Conservation (phyloP, 2,888 invertebrate genomes). For the Cinara cedri region DNA sequence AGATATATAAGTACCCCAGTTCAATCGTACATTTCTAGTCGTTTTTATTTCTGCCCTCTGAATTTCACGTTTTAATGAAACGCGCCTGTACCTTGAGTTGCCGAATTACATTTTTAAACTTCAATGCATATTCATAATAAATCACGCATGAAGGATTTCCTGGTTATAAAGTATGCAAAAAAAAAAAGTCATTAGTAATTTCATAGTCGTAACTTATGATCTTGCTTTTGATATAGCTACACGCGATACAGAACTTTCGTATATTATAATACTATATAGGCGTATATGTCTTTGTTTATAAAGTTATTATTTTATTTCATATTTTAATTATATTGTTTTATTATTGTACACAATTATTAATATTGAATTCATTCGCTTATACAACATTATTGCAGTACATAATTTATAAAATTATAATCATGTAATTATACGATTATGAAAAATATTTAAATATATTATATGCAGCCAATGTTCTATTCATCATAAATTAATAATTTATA, state of each 20-base stretch:
- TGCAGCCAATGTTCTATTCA: too few relatives aligned
- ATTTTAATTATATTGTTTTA: slow-evolving; percentile 6
- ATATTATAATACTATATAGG: neutral
- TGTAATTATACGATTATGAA: too few relatives aligned
- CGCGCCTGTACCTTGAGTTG: neutral
- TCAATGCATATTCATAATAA: slow-evolving; percentile 31
- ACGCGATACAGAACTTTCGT: neutral
- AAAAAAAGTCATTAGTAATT: slow-evolving; percentile 24
- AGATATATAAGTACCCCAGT: neutral
- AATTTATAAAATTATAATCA: too few relatives aligned
- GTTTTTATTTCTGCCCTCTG: slow-evolving; percentile 13
- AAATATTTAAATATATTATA: too few relatives aligned
- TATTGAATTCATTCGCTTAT: too few relatives aligned
- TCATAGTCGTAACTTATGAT: slow-evolving; percentile 29
- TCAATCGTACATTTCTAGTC: neutral
- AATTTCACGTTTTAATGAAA: slow-evolving; percentile 26
- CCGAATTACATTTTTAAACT: slow-evolving; percentile 26
- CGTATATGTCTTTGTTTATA: neutral
- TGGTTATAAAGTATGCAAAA: slow-evolving; percentile 28
- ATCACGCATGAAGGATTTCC: slow-evolving; percentile 21
- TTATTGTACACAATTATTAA: neutral
- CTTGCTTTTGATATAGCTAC: neutral
- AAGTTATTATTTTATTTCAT: neutral
- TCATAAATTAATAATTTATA: too few relatives aligned
- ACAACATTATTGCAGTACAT: too few relatives aligned